Evolutionary conservation across 2,888 invertebrate genomes (phyloP), one percentile per base, ranked within the genome.

Genomic region (Anoncus sp.): DNA sequence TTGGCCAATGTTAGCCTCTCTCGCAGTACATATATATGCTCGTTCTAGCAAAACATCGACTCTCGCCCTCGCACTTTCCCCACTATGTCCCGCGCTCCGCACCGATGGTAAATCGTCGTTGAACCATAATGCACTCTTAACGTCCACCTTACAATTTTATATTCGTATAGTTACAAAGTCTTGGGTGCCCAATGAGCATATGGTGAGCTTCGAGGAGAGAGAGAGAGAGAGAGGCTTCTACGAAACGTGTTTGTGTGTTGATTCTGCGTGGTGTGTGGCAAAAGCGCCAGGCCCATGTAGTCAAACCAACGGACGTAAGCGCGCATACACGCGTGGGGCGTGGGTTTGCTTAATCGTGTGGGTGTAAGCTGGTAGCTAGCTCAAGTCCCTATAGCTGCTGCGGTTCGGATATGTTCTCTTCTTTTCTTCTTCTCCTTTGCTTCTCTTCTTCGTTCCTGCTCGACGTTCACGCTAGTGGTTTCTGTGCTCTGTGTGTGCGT

Each of bases 291-390:
- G n/a, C 10, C 35, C 57, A 40, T 51, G 53, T 20, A 53, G 22
- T 22, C n/a, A n/a, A 38, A 20, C n/a, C 47, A 63, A 20, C 40
- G 55, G 20, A 55, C 53, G 51, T 53, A 59, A 65, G 49, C 62
- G 40, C 27, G 20, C 27, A 16, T 18, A 43, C 40, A 35, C 51
- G 55, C 38, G 40, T 14, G 20, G 43, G 31, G 65, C 60, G 65
- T 63, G 75, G 63, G 75, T 70, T 14, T 35, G 57, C 22, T 65
- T 53, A 70, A 65, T 75, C 70, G 59, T 45, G 75, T 71, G 69
- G 70, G 75, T 72, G 57, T 67, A 60, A 75, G 47, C 65, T 43
- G 74, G 65, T 70, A 66, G 70, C 65, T 59, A n/a, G n/a, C n/a
- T n/a, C n/a, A 18, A 47, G 27, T 51, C 62, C 31, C 53, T 57